Base-by-base conservation (phyloP, 2,113 vertebrate genomes). In the Amblyopsis rosae region DNA sequence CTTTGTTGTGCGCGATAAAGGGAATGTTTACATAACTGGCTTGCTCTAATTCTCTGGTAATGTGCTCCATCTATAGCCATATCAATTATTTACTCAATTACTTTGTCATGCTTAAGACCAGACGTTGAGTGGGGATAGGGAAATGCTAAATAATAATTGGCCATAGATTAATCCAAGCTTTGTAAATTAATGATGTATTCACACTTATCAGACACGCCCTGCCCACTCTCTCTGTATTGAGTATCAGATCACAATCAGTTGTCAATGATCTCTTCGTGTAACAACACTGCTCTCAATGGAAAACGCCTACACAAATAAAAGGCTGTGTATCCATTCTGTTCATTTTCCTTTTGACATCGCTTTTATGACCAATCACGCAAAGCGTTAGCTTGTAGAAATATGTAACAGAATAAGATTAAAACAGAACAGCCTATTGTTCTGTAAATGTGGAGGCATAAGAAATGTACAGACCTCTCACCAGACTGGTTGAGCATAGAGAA, bases 31-130 rank as follows among this genome's bases (percentile, higher is more conserved):
- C 75, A 69, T 16, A 50, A 70, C 70, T 78, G 70, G 65, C 70
- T 69, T 26, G 0, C 69, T 82, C 70, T 81, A 79, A 77, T 87
- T 75, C 60, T 32, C 54, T 63, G 61, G 64, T 67, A 83, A 77
- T 67, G 67, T 62, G 70, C 61, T 73, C 54, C 57, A 77, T 81
- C 72, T 70, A 51, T 56, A 64, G 58, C 65, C 45, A 65, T 68
- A 83, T 83, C 66, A 84, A 84, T 83, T 86, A 87, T 86, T 88
- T 75, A 85, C 80, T 65, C 62, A 68, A 49, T 61, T 54, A 47
- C 32, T 77, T 46, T 7, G 73, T 82, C 58, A 71, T 72, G 69
- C 69, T 64, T 67, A 59, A 79, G 76, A 71, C 47, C 48, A 45
- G 69, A 65, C 63, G 69, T 77, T 74, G 72, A 73, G 59, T 11